Conservation (phyloP, 2,113 vertebrate species). For the Leptobrachium ailaonicum region DNA sequence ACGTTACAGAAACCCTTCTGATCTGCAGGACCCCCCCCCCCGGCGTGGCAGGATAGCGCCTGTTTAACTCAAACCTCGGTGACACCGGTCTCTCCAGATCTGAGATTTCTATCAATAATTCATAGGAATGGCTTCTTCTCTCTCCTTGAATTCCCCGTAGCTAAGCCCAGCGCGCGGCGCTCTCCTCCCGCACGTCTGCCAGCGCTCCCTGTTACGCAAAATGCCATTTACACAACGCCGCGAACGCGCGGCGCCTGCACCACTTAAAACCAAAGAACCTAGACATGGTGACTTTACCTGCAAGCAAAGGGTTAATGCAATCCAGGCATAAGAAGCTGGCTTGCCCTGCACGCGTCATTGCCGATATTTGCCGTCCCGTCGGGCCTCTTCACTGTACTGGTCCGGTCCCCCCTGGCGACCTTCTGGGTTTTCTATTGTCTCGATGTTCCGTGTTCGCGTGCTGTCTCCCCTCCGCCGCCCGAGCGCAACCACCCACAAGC, state of each 20-base stretch:
- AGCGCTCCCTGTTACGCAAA: background rate
- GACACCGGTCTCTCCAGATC: slow-evolving; percentile 56
- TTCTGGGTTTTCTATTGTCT: too few relatives aligned
- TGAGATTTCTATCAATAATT: slow-evolving; percentile 77
- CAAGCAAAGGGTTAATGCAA: background rate
- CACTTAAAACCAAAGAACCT: background rate
- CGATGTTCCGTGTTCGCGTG: too few relatives aligned
- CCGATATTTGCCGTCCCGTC: too few relatives aligned
- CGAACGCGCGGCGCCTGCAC: background rate
- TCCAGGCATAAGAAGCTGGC: too few relatives aligned
- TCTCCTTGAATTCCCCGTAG: slow-evolving; percentile 60
- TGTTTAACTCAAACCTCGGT: slow-evolving; percentile 67
- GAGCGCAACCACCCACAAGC: too few relatives aligned
- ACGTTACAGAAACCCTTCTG: background rate
- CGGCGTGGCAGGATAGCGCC: slow-evolving; percentile 52
- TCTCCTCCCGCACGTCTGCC: background rate
- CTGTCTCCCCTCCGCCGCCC: too few relatives aligned
- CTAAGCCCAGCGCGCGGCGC: slow-evolving; percentile 54
- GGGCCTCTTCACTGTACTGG: too few relatives aligned
- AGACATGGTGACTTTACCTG: background rate
- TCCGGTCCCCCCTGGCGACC: too few relatives aligned
- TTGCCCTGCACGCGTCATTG: too few relatives aligned
- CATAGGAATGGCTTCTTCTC: slow-evolving; percentile 70
- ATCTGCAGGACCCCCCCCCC: slow-evolving; percentile 37
- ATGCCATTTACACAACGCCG: background rate